Evolutionary conservation across 2,888 invertebrate species (phyloP), one percentile per base, ranked within the genome.

Genomic region (Thera obeliscata): DNA sequence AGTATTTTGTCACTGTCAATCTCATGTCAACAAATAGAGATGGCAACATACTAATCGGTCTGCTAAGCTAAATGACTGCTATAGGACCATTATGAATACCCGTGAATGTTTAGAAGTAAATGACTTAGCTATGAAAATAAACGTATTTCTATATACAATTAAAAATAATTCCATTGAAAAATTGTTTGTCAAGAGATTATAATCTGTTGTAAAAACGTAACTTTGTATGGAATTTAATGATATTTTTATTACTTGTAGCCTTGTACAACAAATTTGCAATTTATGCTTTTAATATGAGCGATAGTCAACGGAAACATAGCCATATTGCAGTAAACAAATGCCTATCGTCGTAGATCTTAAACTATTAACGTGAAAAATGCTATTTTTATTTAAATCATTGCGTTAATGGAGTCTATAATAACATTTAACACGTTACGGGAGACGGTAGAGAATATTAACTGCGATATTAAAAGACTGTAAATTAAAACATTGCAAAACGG

Each of bases 401-500:
- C 46, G 50, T 52, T 62, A 46, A 38, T 55, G 46, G 12, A 52
- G 56, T 56, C 8, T 3, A 56, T 61, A 48, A 67, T 62, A 60
- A 54, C 59, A 65, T 8, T 66, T 58, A 38, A 77, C 80, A 75
- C 78, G 78, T 72, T 77, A 77, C 73, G 64, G 62, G 66, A 69
- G 66, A 64, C 66, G 63, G 66, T 54, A 12, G 60, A 33, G 69
- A 77, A 78, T 63, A 69, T 22, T 41, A 61, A 65, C 56, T 88
- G 79, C 88, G 88, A 87, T 89, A 90, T 88, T 84, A 76, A 72
- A 80, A 81, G 74, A 82, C 75, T 80, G 82, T 83, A 85, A 90
- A 92, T 93, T 92, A 91, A 93, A 91, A 90, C 90, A 91, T 92
- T 90, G 89, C 89, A 88, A 88, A 91, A 89, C 86, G 82, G 87